phyloP scores from a whole-genome alignment of 2,113 vertebrate genomes.

The Muntiacus muntjak region DNA sequence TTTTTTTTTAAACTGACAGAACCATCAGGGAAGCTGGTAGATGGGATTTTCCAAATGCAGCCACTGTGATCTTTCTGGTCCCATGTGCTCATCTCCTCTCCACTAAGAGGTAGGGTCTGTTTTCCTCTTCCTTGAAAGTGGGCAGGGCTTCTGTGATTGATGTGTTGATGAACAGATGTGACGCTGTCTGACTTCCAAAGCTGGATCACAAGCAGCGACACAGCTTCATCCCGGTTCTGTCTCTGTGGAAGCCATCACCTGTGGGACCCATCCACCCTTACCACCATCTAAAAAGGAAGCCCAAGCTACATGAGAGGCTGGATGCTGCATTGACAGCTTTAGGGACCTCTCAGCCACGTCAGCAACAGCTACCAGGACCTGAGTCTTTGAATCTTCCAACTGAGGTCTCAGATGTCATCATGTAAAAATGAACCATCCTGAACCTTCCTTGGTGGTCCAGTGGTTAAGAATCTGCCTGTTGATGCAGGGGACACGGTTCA shows the following conservation, averaged over 20 bases:
- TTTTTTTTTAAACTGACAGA: not conserved
- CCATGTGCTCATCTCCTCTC: not conserved
- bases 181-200: not conserved
- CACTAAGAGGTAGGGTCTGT: not conserved
- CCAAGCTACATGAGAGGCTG: not conserved
- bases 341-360: not conserved
- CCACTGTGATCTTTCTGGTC: too few relatives aligned
- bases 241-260: too few relatives aligned
- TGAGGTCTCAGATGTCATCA: not conserved
- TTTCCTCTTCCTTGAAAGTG: not conserved
- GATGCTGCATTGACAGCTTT: rapidly evolving
- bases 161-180: not conserved
- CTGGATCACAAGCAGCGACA: rapidly evolving
- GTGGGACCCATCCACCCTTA: not conserved
- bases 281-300: not conserved
- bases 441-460: not conserved
- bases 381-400: not conserved
- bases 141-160: not conserved
- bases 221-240: not conserved
- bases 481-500: not conserved
- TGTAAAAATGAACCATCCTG: not conserved
- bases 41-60: not conserved
- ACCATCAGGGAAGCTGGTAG: not conserved
- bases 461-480: not conserved
- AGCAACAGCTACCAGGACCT: not conserved